Percentiles rank a stretch among this genome's conserved stretches.
These are phyloP conservation scores for Ecliptopera silaceata DNA, from an alignment of 2,888 invertebrate genomes.

Conservation along the genomic window DNA sequence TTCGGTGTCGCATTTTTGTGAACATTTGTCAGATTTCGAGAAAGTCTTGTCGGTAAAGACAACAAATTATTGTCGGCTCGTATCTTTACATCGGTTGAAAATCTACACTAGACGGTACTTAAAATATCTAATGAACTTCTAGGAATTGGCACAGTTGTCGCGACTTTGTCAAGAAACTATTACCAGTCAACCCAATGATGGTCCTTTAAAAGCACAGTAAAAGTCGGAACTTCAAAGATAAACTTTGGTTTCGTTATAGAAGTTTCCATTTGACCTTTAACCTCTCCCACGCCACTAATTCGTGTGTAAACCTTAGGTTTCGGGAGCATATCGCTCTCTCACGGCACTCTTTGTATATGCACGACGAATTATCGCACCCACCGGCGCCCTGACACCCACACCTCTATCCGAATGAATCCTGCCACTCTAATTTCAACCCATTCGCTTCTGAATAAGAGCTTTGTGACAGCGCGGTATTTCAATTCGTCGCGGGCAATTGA, in stretches of 20 bases:
- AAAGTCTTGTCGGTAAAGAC: slow-evolving; percentile 30
- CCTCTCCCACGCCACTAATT: slow-evolving; percentile 77
- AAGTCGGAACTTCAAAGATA: slow-evolving; percentile 46
- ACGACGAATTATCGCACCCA: slow-evolving; percentile 80
- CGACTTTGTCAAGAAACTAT: slow-evolving; percentile 3
- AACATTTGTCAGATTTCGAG: slow-evolving; percentile 44
- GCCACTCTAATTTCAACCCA: slow-evolving; percentile 58
- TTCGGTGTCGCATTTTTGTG: slow-evolving; percentile 37
- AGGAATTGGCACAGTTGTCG: slow-evolving; percentile 14
- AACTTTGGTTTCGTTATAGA: slow-evolving; percentile 39
- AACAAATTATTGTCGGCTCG: slow-evolving; percentile 19
- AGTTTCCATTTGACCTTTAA: slow-evolving; percentile 66
- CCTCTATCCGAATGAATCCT: slow-evolving; percentile 49
- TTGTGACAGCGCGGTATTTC: slow-evolving; percentile 42
- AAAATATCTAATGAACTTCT: slow-evolving; percentile 22
- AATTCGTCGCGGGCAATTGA: slow-evolving; percentile 64
- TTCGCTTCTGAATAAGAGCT: slow-evolving; percentile 51
- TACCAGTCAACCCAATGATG: slow-evolving; percentile 8
- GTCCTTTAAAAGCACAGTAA: slow-evolving; percentile 17
- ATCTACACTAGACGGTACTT: slow-evolving; percentile 20
- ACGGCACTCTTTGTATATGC: slow-evolving; percentile 77
- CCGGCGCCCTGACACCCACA: slow-evolving; percentile 67
- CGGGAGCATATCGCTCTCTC: slow-evolving; percentile 76
- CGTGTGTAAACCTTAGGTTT: slow-evolving; percentile 69
- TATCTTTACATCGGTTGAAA: slow-evolving; percentile 13